These are phyloP conservation scores for Campylomormyrus tamandua DNA, from an alignment of 2,113 vertebrate genomes.

Conservation along the genomic window DNA sequence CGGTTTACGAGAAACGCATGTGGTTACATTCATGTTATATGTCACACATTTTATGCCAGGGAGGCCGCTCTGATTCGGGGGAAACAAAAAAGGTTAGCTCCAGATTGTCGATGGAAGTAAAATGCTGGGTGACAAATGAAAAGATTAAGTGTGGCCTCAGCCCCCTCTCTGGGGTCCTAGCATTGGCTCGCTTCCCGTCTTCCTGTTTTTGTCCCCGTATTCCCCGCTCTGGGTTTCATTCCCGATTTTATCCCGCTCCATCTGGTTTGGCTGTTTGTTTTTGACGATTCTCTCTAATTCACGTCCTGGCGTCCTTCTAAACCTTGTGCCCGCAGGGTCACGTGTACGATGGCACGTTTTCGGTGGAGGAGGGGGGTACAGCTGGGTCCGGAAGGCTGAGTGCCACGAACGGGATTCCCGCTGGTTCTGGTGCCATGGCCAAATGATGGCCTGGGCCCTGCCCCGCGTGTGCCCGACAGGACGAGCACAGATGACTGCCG, in stretches of 20 bases:
- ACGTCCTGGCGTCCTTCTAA: not conserved
- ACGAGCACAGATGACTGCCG: not conserved
- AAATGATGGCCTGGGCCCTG: not conserved
- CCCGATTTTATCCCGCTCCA: not conserved
- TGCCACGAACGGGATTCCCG: not conserved
- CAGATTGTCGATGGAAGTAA: not conserved
- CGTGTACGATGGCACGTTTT: not conserved
- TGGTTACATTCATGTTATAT: not conserved
- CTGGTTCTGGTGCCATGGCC: not conserved
- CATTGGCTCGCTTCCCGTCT: not conserved
- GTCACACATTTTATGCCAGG: not conserved
- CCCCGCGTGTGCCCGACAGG: not conserved
- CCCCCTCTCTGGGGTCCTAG: not conserved
- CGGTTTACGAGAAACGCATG: not conserved
- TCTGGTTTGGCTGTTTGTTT: not conserved
- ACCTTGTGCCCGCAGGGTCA: not conserved
- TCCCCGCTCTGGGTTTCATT: not conserved
- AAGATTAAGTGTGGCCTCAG: not conserved
- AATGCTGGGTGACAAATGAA: not conserved
- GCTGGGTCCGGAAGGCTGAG: not conserved
- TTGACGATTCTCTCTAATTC: not conserved
- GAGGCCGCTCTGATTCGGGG: not conserved
- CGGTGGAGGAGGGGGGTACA: not conserved
- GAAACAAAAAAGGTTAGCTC: not conserved
- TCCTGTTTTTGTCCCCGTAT: not conserved